These are phyloP conservation scores for Nilaparvata lugens DNA, from an alignment of 1,140 invertebrate genomes.

Conservation along the genomic window DNA sequence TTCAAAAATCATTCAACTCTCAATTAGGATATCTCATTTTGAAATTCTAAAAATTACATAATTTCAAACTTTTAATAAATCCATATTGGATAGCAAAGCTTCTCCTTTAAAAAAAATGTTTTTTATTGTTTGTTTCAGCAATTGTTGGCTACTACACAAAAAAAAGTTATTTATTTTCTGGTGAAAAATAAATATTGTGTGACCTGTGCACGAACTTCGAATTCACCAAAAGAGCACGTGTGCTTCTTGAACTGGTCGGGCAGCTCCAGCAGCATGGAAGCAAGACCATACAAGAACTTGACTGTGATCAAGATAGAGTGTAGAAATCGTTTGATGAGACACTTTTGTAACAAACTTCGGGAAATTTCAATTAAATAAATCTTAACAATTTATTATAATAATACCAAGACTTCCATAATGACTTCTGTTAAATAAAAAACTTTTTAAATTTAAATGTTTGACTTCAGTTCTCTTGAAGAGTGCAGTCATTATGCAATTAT, in stretches of 20 bases:
- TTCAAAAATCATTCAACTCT: no score
- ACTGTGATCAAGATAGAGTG: slow-evolving; percentile 29
- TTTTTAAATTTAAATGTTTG: no score
- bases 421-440: no score
- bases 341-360: slow-evolving; percentile 17
- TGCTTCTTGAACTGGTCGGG: slow-evolving; percentile 29
- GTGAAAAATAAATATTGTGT: slow-evolving; percentile 14
- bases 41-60: no score
- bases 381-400: no score
- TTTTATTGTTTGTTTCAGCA: slow-evolving; percentile 10
- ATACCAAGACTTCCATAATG: no score
- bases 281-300: slow-evolving; percentile 20
- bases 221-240: neutral
- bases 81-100: no score
- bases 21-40: no score
- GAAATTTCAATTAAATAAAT: slow-evolving; percentile 18
- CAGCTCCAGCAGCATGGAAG: slow-evolving; percentile 37
- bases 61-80: no score
- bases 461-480: no score
- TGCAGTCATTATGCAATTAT: no score
- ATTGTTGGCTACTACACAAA: slow-evolving; percentile 21
- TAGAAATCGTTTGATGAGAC: slow-evolving; percentile 17
- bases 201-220: slow-evolving; percentile 18
- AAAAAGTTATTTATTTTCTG: slow-evolving; percentile 28
- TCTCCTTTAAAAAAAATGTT: no score